Conservation (phyloP, 2,113 vertebrate species). For the Xiphorhynchus elegans region DNA sequence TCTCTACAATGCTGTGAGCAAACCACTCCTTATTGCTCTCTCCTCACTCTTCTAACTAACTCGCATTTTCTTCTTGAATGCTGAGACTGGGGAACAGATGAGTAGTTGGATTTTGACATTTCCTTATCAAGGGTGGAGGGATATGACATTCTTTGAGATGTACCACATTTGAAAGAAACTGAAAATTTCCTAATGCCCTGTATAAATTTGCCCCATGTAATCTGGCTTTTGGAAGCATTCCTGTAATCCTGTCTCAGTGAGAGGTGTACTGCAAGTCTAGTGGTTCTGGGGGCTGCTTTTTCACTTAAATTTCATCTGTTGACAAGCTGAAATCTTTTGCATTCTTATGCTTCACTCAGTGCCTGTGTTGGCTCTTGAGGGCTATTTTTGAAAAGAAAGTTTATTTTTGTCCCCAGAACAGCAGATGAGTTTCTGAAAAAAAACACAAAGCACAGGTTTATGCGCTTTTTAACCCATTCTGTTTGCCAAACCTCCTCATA, state of each 20-base stretch:
- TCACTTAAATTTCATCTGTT: not conserved
- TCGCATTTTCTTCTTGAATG: not conserved
- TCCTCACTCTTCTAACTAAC: not conserved
- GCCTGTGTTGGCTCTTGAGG: not conserved
- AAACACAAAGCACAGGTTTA: not conserved
- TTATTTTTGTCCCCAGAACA: slow-evolving; percentile 20
- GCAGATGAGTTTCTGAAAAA: not conserved
- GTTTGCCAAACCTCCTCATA: not conserved
- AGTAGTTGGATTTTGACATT: not conserved
- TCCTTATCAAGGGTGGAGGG: not conserved
- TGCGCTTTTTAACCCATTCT: not conserved
- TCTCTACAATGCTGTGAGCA: not conserved
- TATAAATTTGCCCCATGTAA: not conserved
- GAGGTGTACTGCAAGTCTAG: not conserved
- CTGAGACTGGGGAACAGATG: not conserved
- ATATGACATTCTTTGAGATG: not conserved
- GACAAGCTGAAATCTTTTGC: not conserved
- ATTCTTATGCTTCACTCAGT: not conserved
- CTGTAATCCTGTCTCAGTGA: not conserved
- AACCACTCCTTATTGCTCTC: not conserved
- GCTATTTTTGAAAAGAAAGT: slow-evolving; percentile 14
- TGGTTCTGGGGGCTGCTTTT: not conserved
- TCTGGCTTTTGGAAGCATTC: not conserved
- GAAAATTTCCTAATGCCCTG: not conserved
- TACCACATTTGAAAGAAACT: not conserved